A percentile compares a stretch with the other conserved stretches of the same genome.
phyloP scores from a whole-genome alignment of 2,888 invertebrate species.

The Stratiomys singularior region DNA sequence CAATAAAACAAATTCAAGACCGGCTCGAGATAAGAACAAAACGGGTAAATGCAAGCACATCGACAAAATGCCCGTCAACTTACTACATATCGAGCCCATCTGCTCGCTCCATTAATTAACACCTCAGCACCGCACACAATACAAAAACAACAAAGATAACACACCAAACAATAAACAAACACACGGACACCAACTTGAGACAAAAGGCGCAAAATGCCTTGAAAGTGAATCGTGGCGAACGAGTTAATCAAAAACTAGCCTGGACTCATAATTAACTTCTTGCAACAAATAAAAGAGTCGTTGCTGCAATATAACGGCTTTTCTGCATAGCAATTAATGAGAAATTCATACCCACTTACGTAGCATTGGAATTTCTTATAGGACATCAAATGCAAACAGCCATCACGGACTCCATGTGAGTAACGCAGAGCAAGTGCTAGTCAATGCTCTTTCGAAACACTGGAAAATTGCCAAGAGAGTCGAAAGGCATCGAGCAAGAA shows the following conservation, averaged over 20 bases:
- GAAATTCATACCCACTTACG: not conserved
- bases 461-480: no score
- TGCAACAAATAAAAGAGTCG: not conserved
- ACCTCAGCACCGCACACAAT: not conserved
- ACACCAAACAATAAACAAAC: not conserved
- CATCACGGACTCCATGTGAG: not conserved
- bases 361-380: constrained; percentile 5
- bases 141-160: not conserved
- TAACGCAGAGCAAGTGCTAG: no score
- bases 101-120: not conserved
- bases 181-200: not conserved
- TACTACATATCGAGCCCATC: not conserved
- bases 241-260: no score
- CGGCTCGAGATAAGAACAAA: not conserved
- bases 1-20: not conserved
- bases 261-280: no score
- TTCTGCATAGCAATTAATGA: not conserved
- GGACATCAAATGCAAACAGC: not conserved
- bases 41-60: not conserved
- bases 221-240: not conserved
- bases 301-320: not conserved
- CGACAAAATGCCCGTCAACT: not conserved
- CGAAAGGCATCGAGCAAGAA: not conserved
- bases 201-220: not conserved
- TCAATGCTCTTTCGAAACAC: no score